Conservation (phyloP, 1,140 invertebrate genomes). For the Magallana gigas region DNA sequence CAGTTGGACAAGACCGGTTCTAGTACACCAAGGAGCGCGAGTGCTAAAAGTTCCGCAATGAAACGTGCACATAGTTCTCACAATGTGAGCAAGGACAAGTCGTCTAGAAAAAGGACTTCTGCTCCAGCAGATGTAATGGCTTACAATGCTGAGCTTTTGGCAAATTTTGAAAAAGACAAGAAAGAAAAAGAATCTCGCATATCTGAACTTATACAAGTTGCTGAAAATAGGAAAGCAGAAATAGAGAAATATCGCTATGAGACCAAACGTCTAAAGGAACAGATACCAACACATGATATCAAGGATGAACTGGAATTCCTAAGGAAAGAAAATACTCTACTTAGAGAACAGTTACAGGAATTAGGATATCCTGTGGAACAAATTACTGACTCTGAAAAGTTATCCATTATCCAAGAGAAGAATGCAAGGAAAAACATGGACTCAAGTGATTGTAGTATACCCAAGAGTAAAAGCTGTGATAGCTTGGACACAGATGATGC, state of each 20-base stretch:
- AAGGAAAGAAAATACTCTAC: slow-evolving; percentile 73
- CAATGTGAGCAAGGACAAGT: slow-evolving; percentile 76
- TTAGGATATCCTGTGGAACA: slow-evolving; percentile 75
- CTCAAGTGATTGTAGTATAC: slow-evolving; percentile 61
- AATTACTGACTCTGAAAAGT: slow-evolving; percentile 77
- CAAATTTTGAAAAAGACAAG: slow-evolving; percentile 79
- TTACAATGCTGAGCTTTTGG: slow-evolving; percentile 79
- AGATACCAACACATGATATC: slow-evolving; percentile 67
- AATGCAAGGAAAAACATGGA: slow-evolving; percentile 51
- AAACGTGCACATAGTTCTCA: slow-evolving; percentile 77
- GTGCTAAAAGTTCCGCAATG: slow-evolving; percentile 60
- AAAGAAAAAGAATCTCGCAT: slow-evolving; percentile 76
- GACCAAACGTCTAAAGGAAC: slow-evolving; percentile 72
- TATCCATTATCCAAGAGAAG: slow-evolving; percentile 69
- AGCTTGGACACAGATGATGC: slow-evolving; percentile 71
- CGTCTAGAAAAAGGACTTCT: slow-evolving; percentile 72
- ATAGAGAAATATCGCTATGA: slow-evolving; percentile 78
- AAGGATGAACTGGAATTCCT: slow-evolving; percentile 74
- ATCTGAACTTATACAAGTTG: slow-evolving; percentile 76
- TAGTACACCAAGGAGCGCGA: slow-evolving; percentile 26
- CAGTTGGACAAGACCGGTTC: slow-evolving; percentile 69
- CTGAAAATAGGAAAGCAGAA: slow-evolving; percentile 78
- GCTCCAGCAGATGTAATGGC: slow-evolving; percentile 78
- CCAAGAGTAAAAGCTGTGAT: slow-evolving; percentile 71
- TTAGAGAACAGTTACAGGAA: slow-evolving; percentile 75